Evolutionary conservation across 2,113 vertebrate species (phyloP), one percentile per base, ranked within the genome.

Genomic region (Phalacrocorax aristotelis): DNA sequence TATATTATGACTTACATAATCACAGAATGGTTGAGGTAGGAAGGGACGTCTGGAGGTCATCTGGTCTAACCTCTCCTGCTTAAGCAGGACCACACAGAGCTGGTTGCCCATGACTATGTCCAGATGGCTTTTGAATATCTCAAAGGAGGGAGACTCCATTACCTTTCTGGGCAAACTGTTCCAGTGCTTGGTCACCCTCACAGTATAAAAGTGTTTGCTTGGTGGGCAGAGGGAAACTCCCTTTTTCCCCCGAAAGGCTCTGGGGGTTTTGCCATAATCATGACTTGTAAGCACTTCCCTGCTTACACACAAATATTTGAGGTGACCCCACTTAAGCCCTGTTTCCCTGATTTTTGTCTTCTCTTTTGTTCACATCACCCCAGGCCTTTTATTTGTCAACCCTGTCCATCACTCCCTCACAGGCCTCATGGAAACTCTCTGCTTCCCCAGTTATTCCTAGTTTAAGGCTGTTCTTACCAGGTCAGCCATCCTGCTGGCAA

Each of bases 251-350:
- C 1, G 2, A 38, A 71, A 54, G 10, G 3, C 2, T 51, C 11
- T 36, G 10, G 6, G 7, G 0, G 0, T 36, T 82, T 66, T 9
- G 7, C 26, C 8, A 22, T 68, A 29, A 32, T 54, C 2, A 3
- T 7, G 11, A 19, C 18, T 76, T 72, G 26, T 26, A 58, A 29
- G 19, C 7, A 34, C 11, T 44, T 84, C 15, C 44, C 81, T 72
- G 22, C 23, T 80, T 52, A 34, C 26, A 5, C 16, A 38, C 13
- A 65, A 85, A 69, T 9, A 1, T 75, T 85, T 86, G 40, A 69
- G 9, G 13, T 60, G 14, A 25, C 58, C 14, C 29, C 30, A 22
- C 13, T 88, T 34, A 66, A 90, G 51, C 30, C 12, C 2, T 23
- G 1, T 44, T 55, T 84, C 15, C 4, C 27, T 85, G 44, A 10